Base-by-base conservation (phyloP, 2,888 invertebrate genomes). In the Rhagonycha lutea region DNA sequence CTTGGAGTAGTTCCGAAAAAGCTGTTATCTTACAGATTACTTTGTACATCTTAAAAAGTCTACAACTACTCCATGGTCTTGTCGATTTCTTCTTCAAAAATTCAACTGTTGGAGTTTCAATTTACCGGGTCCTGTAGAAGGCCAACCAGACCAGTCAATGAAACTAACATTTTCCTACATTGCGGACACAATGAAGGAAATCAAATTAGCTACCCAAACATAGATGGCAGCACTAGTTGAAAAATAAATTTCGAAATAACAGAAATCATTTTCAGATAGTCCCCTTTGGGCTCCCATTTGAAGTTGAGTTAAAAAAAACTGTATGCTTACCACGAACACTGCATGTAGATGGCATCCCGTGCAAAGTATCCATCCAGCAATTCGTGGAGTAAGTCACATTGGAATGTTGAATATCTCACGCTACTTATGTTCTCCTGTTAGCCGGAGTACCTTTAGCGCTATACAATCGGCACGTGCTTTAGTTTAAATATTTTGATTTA, bases 381-480 rank as follows among this genome's bases (percentile, higher is more conserved):
- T n/a, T n/a, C n/a, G n/a, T 47, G n/a, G 32, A n/a, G n/a, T n/a
- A 47, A n/a, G 32, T 47, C 47, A 47, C 47, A 47, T 47, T 47
- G 47, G 47, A 47, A 47, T 47, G 47, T n/a, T 47, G 7, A n/a
- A 47, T 47, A 65, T 65, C n/a, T 26, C 0, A 9, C 12, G 7
- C 8, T 24, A 24, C 4, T 76, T 18, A 76, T 80, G 74, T 11
- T 23, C 61, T 75, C 79, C 79, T 79, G 32, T 60, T 76, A 73
- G 10, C 8, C 77, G 76, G 77, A 79, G 78, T 80, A 79, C 79
- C 79, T 77, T 77, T 77, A 76, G 78, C 79, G 63, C 70, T 68
- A 62, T 60, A 29, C 69, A 69, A 73, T 61, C 68, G 62, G 67
- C 71, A 70, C 74, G 74, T 71, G 70, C 70, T 67, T 74, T 62